phyloP scores from a whole-genome alignment of 1,140 invertebrate species.

The Lysiphlebus fabarum region DNA sequence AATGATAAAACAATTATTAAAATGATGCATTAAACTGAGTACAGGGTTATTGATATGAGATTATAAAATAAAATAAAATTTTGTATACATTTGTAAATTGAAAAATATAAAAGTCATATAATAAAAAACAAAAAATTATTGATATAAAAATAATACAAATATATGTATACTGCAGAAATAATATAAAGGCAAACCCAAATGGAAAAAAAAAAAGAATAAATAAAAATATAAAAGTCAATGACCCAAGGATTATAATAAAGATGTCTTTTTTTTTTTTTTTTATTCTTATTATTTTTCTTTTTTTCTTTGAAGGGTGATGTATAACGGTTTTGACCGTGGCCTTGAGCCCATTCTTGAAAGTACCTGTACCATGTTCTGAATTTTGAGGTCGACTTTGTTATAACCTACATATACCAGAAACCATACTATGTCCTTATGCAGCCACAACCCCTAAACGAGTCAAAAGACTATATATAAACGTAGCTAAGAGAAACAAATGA shows the following conservation, averaged over 20 bases:
- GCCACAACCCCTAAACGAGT: slow-evolving; percentile 17
- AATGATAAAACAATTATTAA: no score
- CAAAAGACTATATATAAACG: slow-evolving; percentile 4
- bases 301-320: slow-evolving; percentile 17
- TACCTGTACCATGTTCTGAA: slow-evolving; percentile 18
- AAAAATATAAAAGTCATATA: not conserved
- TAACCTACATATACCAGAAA: slow-evolving; percentile 43
- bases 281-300: no score
- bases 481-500: not conserved
- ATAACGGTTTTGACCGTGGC: slow-evolving; percentile 29
- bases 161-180: not conserved
- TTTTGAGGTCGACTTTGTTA: slow-evolving; percentile 33
- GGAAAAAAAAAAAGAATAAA: slow-evolving; percentile 9
- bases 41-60: no score
- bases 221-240: slow-evolving; percentile 6
- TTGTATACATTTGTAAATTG: no score
- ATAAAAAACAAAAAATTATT: slow-evolving; percentile 2
- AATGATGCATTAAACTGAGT: no score
- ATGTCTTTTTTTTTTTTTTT: no score
- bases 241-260: no score
- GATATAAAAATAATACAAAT: not conserved
- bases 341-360: slow-evolving; percentile 31
- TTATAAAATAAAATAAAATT: no score
- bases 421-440: slow-evolving; percentile 19
- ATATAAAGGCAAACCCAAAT: slow-evolving; percentile 9